phyloP scores from a whole-genome alignment of 2,797 vertebrate species.

The Cyclopterus lumpus region DNA sequence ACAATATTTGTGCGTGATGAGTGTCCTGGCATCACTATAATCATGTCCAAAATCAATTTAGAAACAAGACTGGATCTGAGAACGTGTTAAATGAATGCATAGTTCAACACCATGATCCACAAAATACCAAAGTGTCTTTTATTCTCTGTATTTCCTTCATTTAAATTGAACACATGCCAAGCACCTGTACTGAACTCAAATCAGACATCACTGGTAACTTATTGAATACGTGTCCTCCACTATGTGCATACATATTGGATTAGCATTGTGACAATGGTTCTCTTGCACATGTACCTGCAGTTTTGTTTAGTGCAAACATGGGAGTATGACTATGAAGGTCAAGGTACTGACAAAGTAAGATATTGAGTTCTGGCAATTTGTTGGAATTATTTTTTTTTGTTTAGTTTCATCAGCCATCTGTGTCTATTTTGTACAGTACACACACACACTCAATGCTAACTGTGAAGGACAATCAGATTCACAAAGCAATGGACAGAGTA shows the following conservation, averaged over 20 bases:
- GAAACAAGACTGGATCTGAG: slow-evolving; percentile 70
- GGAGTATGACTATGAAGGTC: slow-evolving; percentile 67
- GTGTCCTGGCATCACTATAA: slow-evolving; percentile 76
- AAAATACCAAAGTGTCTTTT: slow-evolving; percentile 83
- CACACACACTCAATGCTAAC: slow-evolving; percentile 75
- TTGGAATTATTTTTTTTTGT: slow-evolving; percentile 61
- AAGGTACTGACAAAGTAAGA: slow-evolving; percentile 73
- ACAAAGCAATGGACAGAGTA: slow-evolving; percentile 80
- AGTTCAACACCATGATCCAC: slow-evolving; percentile 65
- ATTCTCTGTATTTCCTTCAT: slow-evolving; percentile 71
- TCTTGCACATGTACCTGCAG: slow-evolving; percentile 73
- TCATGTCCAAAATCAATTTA: slow-evolving; percentile 74
- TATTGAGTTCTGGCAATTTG: slow-evolving; percentile 61
- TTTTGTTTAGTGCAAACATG: slow-evolving; percentile 67
- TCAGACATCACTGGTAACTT: slow-evolving; percentile 78
- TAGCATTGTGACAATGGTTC: slow-evolving; percentile 78
- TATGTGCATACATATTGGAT: slow-evolving; percentile 72
- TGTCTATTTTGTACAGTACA: slow-evolving; percentile 78
- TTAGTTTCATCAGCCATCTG: slow-evolving; percentile 67
- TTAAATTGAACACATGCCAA: slow-evolving; percentile 71
- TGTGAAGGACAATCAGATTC: slow-evolving; percentile 88
- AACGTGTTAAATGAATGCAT: slow-evolving; percentile 58
- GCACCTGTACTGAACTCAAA: slow-evolving; percentile 78
- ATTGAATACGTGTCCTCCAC: slow-evolving; percentile 70
- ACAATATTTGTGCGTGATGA: slow-evolving; percentile 72